These are phyloP conservation scores for Manduca sexta DNA, from an alignment of 1,140 invertebrate genomes.

Conservation along the genomic window DNA sequence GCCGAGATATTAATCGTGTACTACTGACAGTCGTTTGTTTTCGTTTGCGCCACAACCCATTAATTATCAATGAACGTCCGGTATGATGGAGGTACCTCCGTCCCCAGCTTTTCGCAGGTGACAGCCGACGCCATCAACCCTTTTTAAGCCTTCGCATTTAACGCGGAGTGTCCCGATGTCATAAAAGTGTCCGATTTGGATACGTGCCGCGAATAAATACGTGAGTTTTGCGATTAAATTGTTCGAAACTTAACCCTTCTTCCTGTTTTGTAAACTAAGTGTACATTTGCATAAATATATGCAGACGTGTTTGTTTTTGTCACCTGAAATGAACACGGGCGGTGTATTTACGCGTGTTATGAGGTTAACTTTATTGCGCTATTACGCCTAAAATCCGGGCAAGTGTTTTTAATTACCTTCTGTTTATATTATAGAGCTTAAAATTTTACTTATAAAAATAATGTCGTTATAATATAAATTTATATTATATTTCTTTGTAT, in stretches of 20 bases:
- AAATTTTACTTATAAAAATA: too few species aligned
- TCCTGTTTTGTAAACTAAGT: slow-evolving; percentile 13
- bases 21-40: slow-evolving; percentile 63
- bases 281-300: too few species aligned
- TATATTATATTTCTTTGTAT: too few species aligned
- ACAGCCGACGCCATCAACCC: slow-evolving; percentile 67
- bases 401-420: background rate
- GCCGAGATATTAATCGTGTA: slow-evolving; percentile 70
- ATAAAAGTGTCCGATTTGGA: slow-evolving; percentile 69
- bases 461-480: too few species aligned
- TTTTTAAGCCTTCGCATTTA: slow-evolving; percentile 70
- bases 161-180: slow-evolving; percentile 63
- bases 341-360: too few species aligned
- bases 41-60: slow-evolving; percentile 66
- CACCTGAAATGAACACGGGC: too few species aligned
- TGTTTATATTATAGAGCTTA: too few species aligned
- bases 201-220: slow-evolving; percentile 53
- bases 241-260: slow-evolving; percentile 37
- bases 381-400: background rate
- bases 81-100: slow-evolving; percentile 65
- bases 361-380: too few species aligned
- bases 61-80: slow-evolving; percentile 72
- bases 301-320: too few species aligned
- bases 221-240: slow-evolving; percentile 64
- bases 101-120: slow-evolving; percentile 64